Percentiles rank a stretch among this genome's conserved stretches.
phyloP scores from a whole-genome alignment of 2,797 vertebrate genomes.

The Anguilla anguilla region DNA sequence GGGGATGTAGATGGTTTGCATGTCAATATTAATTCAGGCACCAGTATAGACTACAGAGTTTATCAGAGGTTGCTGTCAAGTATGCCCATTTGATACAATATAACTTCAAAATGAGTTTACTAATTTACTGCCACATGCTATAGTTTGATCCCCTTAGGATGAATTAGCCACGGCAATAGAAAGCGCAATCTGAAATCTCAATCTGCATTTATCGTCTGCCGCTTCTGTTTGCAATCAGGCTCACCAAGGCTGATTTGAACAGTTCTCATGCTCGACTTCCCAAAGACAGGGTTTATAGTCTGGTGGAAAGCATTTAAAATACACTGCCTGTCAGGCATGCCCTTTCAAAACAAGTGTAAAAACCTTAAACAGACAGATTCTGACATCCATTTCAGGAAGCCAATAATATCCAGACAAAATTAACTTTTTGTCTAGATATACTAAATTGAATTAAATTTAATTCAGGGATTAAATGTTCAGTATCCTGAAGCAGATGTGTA shows the following conservation, averaged over 20 bases:
- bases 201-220: background rate
- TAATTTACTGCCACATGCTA: background rate
- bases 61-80: background rate
- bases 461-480: background rate
- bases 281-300: slow-evolving; percentile 3
- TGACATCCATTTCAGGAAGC: background rate
- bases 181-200: background rate
- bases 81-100: background rate
- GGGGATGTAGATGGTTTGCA: background rate
- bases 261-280: background rate
- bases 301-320: background rate
- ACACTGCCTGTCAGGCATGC: background rate
- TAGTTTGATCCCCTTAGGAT: background rate
- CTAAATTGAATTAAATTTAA: background rate
- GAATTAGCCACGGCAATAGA: background rate
- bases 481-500: background rate
- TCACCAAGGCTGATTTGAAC: background rate
- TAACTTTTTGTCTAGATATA: background rate
- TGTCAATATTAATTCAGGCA: slow-evolving; percentile 11
- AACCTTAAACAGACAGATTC: background rate
- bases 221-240: background rate
- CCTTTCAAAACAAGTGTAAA: background rate
- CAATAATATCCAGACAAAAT: background rate
- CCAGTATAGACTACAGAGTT: background rate
- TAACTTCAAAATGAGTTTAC: background rate